Base-by-base conservation (phyloP, 2,888 invertebrate genomes). In the Andrena fulva region DNA sequence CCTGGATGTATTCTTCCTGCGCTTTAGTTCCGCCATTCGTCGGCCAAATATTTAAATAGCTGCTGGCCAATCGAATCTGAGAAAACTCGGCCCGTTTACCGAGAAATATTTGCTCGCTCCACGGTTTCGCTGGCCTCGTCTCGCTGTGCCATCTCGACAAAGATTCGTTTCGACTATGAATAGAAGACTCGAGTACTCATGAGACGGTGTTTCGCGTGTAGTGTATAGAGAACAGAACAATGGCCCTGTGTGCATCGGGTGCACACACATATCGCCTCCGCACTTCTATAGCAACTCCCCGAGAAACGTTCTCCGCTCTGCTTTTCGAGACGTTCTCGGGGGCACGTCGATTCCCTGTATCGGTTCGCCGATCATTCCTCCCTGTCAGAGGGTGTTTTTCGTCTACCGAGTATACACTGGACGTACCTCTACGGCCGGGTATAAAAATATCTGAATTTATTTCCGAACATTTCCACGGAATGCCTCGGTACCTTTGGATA, bases 221-320 rank as follows among this genome's bases (percentile, higher is more conserved):
- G 31, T 16, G 20, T 42, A 16, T 16, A 42, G 42, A 16, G 69
- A 69, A 73, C 64, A 81, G 69, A 81, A 79, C 60, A 52, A 42
- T 24, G 27, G 54, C 42, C 33, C 27, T 33, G 60, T 24, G 35
- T 59, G 56, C 68, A 54, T 50, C 72, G n/a, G 20, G 54, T 3
- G 16, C 24, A 12, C 73, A 31, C 54, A 27, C 73, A 12, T 35
- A 59, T 52, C 50, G 62, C 29, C 56, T 42, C 59, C 42, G 50
- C 63, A 78, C 63, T 74, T 68, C 63, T 54, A 42, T n/a, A 73
- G 64, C 56, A 78, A 78, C 76, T 75, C 85, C 48, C 29, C 71
- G 79, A 69, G 69, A 82, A 85, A 72, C 66, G 54, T 48, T 33
- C 42, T 42, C 62, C 35, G 68, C 10, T 62, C 68, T 67, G 69